Percentiles rank a stretch among this genome's conserved stretches.
These are phyloP conservation scores for Macroglossus sobrinus DNA, from an alignment of 2,113 vertebrate genomes.

Conservation along the genomic window DNA sequence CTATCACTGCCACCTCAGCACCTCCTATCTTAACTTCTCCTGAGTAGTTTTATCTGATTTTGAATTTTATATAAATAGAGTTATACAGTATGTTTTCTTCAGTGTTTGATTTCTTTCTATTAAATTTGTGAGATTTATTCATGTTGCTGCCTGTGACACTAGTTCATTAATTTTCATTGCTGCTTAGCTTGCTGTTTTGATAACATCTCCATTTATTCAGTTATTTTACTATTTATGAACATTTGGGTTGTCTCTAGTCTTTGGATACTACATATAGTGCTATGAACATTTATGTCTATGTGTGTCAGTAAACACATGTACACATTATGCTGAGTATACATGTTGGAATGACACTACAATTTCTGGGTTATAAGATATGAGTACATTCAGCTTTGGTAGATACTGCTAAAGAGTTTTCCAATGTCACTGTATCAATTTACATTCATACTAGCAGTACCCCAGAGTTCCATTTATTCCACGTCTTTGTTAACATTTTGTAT, in stretches of 20 bases:
- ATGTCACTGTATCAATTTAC: not conserved
- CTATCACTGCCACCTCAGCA: not conserved
- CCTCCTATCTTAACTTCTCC: not conserved
- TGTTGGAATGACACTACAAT: not conserved
- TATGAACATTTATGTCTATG: not conserved
- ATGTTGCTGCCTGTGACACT: not conserved
- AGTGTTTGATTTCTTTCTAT: constrained; percentile 5
- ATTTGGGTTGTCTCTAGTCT: not conserved
- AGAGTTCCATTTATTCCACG: not conserved
- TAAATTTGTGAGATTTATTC: not conserved
- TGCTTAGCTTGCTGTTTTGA: not conserved
- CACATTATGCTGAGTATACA: not conserved
- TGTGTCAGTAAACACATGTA: not conserved
- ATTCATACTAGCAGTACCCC: not conserved
- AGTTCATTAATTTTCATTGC: not conserved
- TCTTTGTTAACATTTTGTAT: not conserved
- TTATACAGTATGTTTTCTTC: not conserved
- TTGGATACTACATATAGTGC: not conserved
- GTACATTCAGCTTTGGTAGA: not conserved
- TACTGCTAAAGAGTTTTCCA: not conserved
- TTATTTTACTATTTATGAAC: not conserved
- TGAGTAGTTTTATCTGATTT: not conserved
- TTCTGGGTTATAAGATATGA: not conserved
- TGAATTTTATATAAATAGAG: not conserved
- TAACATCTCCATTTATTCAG: not conserved